Evolutionary conservation across 2,797 vertebrate species (phyloP).

Genomic region (Octomys mimax): DNA sequence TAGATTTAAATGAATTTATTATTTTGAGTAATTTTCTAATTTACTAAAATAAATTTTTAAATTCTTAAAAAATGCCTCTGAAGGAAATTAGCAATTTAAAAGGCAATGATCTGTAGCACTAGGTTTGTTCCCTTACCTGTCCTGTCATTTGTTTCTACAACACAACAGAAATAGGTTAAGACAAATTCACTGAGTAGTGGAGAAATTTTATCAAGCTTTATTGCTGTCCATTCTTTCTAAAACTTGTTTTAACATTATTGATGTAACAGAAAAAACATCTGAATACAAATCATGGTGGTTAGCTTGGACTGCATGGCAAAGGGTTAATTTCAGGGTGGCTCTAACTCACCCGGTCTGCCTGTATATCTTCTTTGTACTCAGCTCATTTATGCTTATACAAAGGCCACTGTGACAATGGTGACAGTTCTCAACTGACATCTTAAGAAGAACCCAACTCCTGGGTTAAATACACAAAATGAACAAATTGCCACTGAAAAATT

Average conservation of each 20-base stretch:
- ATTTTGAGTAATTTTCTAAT: slow-evolving; percentile 29
- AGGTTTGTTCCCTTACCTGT: neutral
- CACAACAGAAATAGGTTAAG: neutral
- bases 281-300: neutral
- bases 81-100: neutral
- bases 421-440: neutral
- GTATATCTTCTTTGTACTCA: neutral
- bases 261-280: neutral
- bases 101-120: neutral
- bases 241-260: neutral
- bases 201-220: neutral
- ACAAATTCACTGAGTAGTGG: neutral
- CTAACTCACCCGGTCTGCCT: neutral
- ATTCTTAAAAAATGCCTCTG: neutral
- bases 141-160: neutral
- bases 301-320: neutral
- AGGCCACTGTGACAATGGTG: neutral
- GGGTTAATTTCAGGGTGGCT: neutral
- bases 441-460: neutral
- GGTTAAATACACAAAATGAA: neutral
- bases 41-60: slow-evolving; percentile 37
- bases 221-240: neutral
- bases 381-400: neutral
- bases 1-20: neutral
- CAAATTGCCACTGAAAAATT: neutral